These are phyloP conservation scores for Protaetia brevitarsis DNA, from an alignment of 1,140 invertebrate species.

Conservation along the genomic window DNA sequence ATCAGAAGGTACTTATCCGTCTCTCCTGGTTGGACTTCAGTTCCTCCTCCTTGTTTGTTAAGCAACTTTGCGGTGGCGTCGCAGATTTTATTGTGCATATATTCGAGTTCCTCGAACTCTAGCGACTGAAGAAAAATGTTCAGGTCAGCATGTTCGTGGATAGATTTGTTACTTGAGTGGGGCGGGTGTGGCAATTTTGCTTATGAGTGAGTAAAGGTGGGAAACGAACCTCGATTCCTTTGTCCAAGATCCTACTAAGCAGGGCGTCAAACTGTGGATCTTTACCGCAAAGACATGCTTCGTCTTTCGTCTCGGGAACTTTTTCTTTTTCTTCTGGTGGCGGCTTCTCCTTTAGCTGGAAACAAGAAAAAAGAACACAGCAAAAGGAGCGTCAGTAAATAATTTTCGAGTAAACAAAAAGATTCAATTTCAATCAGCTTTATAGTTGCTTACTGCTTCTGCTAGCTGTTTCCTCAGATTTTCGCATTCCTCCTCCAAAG, in stretches of 20 bases:
- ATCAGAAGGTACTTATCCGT: constrained; percentile 32
- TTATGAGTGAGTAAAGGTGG: constrained; percentile 17
- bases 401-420: too few relatives aligned
- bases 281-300: constrained; percentile 17
- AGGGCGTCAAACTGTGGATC: constrained; percentile 3
- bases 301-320: neutral
- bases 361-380: too few relatives aligned
- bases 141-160: constrained; percentile 10
- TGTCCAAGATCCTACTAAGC: neutral
- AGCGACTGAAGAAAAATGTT: constrained; percentile 28
- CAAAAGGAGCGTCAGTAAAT: too few relatives aligned
- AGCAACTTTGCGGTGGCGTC: constrained; percentile 32
- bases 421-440: too few relatives aligned
- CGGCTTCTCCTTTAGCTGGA: neutral
- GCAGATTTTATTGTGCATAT: constrained; percentile 32
- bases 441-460: too few relatives aligned
- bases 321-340: neutral
- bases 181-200: constrained; percentile 27
- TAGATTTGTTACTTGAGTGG: neutral
- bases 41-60: constrained; percentile 26
- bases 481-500: constrained; percentile 4
- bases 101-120: constrained; percentile 34
- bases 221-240: constrained; percentile 31
- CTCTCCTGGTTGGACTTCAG: constrained; percentile 25
- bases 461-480: constrained; percentile 19